Evolutionary conservation across 2,113 vertebrate genomes (phyloP).

Genomic region (Xenopus laevis): DNA sequence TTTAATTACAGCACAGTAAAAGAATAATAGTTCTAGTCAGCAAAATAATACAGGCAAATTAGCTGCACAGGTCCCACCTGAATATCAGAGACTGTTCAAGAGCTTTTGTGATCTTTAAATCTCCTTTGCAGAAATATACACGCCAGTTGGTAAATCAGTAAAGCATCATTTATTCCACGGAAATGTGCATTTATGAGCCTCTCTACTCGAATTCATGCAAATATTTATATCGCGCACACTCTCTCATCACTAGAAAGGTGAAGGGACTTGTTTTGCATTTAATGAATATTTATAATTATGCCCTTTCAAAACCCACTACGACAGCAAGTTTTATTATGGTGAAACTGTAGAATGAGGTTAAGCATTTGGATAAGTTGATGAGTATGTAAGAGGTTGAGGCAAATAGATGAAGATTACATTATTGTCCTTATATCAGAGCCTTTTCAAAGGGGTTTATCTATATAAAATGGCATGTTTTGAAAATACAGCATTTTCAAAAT

Average conservation of each 20-base stretch:
- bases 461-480: too few species aligned
- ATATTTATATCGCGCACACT: background rate
- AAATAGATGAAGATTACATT: background rate
- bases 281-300: conserved; percentile 35
- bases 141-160: background rate
- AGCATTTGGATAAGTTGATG: background rate
- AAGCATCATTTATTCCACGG: background rate
- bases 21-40: background rate
- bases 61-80: background rate
- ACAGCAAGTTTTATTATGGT: conserved; percentile 13
- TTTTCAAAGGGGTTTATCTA: too few species aligned
- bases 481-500: too few species aligned
- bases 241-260: background rate
- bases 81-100: background rate
- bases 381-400: background rate
- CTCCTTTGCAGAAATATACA: background rate
- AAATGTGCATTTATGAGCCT: background rate
- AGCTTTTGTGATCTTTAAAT: background rate
- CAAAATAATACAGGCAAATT: background rate
- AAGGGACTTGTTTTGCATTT: conserved; percentile 8
- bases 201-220: background rate
- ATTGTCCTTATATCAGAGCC: background rate
- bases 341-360: background rate
- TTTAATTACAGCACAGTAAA: background rate
- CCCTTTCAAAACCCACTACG: conserved; percentile 8